These are phyloP conservation scores for Castor canadensis DNA, from an alignment of 2,113 vertebrate genomes.

Conservation along the genomic window DNA sequence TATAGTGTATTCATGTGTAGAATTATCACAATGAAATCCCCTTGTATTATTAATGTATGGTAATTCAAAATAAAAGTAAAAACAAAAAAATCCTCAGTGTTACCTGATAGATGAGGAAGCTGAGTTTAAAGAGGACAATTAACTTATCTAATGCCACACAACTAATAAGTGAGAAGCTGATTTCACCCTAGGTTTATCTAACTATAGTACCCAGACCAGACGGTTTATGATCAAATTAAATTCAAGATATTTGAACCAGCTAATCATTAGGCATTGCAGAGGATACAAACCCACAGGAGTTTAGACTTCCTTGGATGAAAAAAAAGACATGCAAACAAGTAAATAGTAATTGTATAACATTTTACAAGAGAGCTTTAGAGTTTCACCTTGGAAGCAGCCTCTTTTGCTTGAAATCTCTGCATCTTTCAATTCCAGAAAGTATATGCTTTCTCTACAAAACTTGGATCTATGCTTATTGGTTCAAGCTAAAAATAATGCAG, in stretches of 20 bases:
- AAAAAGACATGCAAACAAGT: not conserved
- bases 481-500: not conserved
- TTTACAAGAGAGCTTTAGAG: not conserved
- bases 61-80: too few species aligned
- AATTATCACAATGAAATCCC: too few species aligned
- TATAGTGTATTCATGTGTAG: too few species aligned
- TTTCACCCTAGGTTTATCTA: conserved; percentile 33
- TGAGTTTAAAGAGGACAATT: conserved; percentile 15
- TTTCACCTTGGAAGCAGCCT: not conserved
- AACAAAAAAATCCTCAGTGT: too few species aligned
- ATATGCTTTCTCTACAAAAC: not conserved
- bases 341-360: not conserved
- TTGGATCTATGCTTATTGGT: not conserved
- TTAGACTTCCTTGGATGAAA: not conserved
- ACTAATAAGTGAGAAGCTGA: conserved; percentile 20
- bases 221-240: conserved; percentile 1
- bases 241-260: conserved; percentile 35
- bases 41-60: too few species aligned
- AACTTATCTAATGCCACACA: conserved; percentile 18
- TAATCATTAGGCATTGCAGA: not conserved
- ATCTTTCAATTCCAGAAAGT: not conserved
- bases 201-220: conserved; percentile 18
- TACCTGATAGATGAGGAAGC: conserved; percentile 26
- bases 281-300: not conserved
- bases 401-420: not conserved